Evolutionary conservation across 2,888 invertebrate genomes (phyloP), one percentile per base, ranked within the genome.

Genomic region (Netelia inedita): DNA sequence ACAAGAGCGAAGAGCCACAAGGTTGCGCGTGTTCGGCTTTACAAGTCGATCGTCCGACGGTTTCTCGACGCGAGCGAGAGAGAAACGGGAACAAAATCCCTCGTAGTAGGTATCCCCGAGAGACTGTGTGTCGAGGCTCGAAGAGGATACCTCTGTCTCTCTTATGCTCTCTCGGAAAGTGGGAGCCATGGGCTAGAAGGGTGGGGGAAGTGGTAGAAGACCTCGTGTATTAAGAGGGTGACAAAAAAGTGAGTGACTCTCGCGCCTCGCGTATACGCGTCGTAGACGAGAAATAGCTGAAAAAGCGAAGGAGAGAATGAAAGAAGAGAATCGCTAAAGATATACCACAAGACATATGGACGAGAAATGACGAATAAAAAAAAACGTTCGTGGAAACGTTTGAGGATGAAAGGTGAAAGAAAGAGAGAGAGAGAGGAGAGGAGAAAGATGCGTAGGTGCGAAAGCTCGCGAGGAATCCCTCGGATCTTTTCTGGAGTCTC

Each of bases 21-120:
- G 65, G 80, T 21, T 80, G 84, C 76, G 80, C 84, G 84, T 84
- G 84, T 84, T 84, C 68, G 84, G 84, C 46, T 76, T 84, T 65
- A 84, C 84, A 84, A 84, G 80, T 84, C 76, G 73, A 82, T 82
- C 82, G 82, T 55, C 57, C 68, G 68, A 23, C 14, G 76, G 76
- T 66, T 23, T 76, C 61, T 53, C 53, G 72, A 72, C 50, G 80
- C 68, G 68, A 82, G 69, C 72, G 50, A 72, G 75, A 79, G 75
- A 46, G 72, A 57, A 50, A 41, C 53, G 80, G 73, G 78, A 84
- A 80, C 76, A 65, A 80, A 84, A 76, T 75, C 75, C 76, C 61
- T 35, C 53, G 61, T 57, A 66, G 80, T 73, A 80, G 59, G 80
- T 73, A 80, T 84, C 55, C 84, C 72, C 76, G 28, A 50, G 84